Evolutionary conservation across 1,140 invertebrate genomes (phyloP).

Genomic region (Myzus persicae): DNA sequence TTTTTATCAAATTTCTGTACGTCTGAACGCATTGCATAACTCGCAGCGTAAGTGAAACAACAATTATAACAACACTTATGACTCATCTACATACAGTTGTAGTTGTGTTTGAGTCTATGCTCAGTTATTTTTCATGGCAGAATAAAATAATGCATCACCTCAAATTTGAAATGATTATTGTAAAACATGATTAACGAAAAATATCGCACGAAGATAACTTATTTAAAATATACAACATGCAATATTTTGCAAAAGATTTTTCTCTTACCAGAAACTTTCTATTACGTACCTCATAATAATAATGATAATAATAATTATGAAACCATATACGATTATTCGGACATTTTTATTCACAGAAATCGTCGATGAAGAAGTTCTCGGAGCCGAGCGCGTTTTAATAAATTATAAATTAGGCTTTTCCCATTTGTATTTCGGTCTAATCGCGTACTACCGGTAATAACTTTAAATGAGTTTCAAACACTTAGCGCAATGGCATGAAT

Average conservation of each 20-base stretch:
- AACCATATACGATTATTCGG: neutral
- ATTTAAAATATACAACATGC: neutral
- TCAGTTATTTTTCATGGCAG: neutral
- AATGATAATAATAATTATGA: neutral
- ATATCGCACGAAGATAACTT: neutral
- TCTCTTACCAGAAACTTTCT: neutral
- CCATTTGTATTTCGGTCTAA: slow-evolving; percentile 36
- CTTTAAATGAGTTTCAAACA: slow-evolving; percentile 46
- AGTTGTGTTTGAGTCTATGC: too few species aligned
- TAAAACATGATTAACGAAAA: neutral
- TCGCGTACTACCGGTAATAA: slow-evolving; percentile 41
- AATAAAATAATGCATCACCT: neutral
- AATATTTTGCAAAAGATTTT: neutral
- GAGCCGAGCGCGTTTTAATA: neutral
- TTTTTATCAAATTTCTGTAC: too few species aligned
- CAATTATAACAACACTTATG: too few species aligned
- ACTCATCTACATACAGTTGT: too few species aligned
- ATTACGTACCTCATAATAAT: too few species aligned
- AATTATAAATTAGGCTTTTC: neutral
- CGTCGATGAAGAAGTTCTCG: neutral
- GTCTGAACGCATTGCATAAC: too few species aligned
- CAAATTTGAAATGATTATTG: neutral
- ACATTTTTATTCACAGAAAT: too few species aligned
- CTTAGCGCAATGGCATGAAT: slow-evolving; percentile 45
- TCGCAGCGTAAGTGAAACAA: too few species aligned